Conservation (phyloP, 2,888 invertebrate genomes). For the Phania funesta region DNA sequence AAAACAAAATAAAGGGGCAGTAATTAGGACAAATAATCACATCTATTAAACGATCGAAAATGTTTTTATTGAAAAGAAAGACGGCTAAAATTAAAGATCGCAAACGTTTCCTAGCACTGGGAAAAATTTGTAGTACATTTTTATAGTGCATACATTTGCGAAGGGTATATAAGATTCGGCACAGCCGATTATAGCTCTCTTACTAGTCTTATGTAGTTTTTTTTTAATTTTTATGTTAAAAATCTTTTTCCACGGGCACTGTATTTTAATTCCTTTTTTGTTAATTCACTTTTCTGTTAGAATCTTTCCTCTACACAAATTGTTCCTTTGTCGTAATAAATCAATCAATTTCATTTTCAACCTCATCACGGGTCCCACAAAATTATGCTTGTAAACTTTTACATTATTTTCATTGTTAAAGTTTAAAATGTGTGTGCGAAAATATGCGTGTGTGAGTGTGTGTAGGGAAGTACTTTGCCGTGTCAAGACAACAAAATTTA, state of each 20-base stretch:
- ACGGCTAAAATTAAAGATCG: no score
- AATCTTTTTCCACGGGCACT: not conserved
- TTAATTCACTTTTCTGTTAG: not conserved
- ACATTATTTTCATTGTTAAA: not conserved
- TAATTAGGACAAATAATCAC: no score
- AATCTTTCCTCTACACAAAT: not conserved
- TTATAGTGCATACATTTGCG: no score
- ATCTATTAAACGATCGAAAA: no score
- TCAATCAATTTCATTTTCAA: conserved; percentile 68
- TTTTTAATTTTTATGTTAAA: not conserved
- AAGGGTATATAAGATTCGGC: no score
- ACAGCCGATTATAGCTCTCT: no score
- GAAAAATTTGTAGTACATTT: no score
- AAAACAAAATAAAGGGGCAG: no score
- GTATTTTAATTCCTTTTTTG: not conserved
- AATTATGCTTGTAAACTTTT: not conserved
- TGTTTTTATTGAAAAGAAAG: no score
- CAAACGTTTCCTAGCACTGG: no score
- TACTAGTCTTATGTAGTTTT: no score
- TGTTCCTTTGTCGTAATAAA: conserved; percentile 67
- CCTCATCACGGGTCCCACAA: conserved; percentile 37
- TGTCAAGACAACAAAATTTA: conserved; percentile 41
- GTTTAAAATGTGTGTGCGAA: not conserved
- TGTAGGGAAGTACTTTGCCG: not conserved
- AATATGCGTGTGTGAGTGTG: not conserved